Evolutionary conservation across 2,113 vertebrate species (phyloP), one percentile per base, ranked within the genome.

Genomic region (Aplodontia rufa): DNA sequence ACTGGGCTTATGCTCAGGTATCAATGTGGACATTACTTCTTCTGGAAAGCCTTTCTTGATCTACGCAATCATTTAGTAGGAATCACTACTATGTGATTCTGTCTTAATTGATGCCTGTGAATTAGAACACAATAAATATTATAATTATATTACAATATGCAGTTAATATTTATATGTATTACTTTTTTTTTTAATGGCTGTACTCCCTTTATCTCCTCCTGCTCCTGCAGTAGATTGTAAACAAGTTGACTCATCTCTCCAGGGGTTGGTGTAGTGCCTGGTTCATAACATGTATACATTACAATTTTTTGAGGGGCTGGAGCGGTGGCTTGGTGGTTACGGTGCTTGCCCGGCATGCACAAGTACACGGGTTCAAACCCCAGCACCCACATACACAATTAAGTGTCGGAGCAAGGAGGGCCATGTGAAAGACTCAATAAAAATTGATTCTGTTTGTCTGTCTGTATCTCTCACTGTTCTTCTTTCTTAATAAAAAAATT

Each of bases 201-300:
- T 68, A 11, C 16, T 17, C 10, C 11, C 0, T 53, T 16, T 42
- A 5, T 14, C 30, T 28, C 0, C 4, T 60, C 8, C 1, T 49
- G 32, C 1, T 47, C 35, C 16, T 20, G 1, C 19, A 28, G 30
- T 16, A 35, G 4, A 85, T 68, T 94, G 74, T 64, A 40, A 85
- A 91, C 8, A 88, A 91, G 55, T 3, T 10, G 87, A 75, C 35
- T 79, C 47, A 47, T 71, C 32, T 90, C 24, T 88, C 5, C 11
- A 66, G 45, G 32, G 69, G 69, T 22, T 94, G 32, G 3, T 47
- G 19, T 72, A 60, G 66, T 75, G 6, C n/a, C 30, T 87, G 32
- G n/a, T 80, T 89, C 6, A 28, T 72, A 76, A 30, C 2, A n/a
- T 45, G 4, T 45, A 60, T 37, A 84, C 17, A 42, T 79, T 47